phyloP scores from a whole-genome alignment of 2,797 vertebrate genomes.

The Rhynchonycteris naso region DNA sequence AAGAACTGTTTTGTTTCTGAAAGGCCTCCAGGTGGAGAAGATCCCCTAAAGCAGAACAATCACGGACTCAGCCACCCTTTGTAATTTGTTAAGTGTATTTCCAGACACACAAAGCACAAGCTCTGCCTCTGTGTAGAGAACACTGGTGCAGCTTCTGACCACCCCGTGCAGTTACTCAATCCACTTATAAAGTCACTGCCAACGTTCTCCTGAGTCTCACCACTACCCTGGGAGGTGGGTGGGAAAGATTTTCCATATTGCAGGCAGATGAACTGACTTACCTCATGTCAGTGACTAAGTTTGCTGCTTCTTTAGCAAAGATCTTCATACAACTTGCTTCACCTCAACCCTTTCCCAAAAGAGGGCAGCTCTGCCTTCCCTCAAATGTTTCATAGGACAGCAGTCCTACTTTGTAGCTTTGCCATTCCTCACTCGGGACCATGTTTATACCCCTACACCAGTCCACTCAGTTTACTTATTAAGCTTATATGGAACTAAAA shows the following conservation, averaged over 20 bases:
- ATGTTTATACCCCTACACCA: neutral
- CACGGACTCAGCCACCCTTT: neutral
- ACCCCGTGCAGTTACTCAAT: neutral
- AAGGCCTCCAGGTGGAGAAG: neutral
- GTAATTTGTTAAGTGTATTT: neutral
- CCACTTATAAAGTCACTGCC: neutral
- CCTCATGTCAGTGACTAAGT: neutral
- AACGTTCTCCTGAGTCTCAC: neutral
- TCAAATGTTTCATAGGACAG: neutral
- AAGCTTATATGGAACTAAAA: conserved; percentile 18
- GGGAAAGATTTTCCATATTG: neutral
- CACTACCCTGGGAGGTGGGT: neutral
- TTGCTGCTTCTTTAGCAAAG: neutral
- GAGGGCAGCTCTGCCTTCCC: neutral
- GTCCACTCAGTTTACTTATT: conserved; percentile 8
- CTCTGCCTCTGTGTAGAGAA: neutral
- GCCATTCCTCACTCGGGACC: neutral
- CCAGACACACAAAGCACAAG: neutral
- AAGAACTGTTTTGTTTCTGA: conserved; percentile 17
- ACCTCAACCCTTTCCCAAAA: neutral
- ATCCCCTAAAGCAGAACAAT: neutral
- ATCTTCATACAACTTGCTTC: neutral
- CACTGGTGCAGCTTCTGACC: neutral
- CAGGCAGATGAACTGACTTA: neutral
- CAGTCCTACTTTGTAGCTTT: neutral